Evolutionary conservation across 2,888 invertebrate genomes (phyloP).

Genomic region (Rhyacophila evoluta): DNA sequence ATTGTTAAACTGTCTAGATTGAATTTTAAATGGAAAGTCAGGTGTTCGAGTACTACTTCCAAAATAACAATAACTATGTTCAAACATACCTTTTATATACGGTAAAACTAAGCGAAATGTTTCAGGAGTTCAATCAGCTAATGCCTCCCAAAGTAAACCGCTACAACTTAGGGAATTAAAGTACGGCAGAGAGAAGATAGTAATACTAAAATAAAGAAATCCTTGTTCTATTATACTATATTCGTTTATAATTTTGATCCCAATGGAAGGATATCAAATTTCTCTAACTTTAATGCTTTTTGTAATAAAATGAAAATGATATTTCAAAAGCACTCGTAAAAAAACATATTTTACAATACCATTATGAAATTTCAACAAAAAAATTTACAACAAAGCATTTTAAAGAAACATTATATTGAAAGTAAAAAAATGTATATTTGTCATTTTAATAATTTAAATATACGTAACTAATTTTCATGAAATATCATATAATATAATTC

Average conservation of each 20-base stretch:
- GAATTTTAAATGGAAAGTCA: too few relatives aligned
- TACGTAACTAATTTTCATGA: too few relatives aligned
- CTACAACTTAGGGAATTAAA: slow-evolving; percentile 19
- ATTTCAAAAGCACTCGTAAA: background rate
- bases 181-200: background rate
- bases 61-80: background rate
- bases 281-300: background rate
- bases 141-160: background rate
- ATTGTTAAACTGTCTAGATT: too few relatives aligned
- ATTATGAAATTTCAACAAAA: too few relatives aligned
- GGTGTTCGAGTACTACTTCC: too few relatives aligned
- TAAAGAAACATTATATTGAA: too few relatives aligned
- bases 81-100: background rate
- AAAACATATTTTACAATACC: too few relatives aligned
- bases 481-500: too few relatives aligned
- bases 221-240: background rate
- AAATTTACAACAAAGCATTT: too few relatives aligned
- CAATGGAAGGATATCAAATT: background rate
- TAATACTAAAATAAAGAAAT: background rate
- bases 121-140: slow-evolving; percentile 9
- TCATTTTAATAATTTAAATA: too few relatives aligned
- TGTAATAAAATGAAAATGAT: background rate
- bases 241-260: background rate
- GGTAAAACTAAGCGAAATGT: background rate
- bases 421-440: too few relatives aligned